Base-by-base conservation (phyloP, 2,113 vertebrate species). In the Sorex araneus region DNA sequence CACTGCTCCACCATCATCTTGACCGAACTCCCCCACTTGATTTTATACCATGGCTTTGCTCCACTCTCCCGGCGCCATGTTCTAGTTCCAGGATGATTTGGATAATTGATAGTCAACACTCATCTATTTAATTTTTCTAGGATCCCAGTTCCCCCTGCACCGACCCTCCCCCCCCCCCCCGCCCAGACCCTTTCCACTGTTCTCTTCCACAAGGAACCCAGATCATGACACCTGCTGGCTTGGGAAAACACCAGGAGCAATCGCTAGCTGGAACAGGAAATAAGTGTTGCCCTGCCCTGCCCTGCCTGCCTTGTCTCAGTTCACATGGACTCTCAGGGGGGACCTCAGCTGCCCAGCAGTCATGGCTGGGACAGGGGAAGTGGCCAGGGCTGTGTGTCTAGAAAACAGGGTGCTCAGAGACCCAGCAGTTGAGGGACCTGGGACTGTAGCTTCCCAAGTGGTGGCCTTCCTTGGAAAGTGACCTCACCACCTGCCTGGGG, bases 31-130 rank as follows among this genome's bases (percentile, higher is more conserved):
- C 40, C 40, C 71, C 11, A 2, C 64, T 27, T 0, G 16, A 0
- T 81, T 77, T 78, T 45, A 32, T 57, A 36, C 15, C 34, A 2
- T 34, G 77, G 82, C 32, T 87, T 73, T 89, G 66, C 47, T 91
- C 25, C 45, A 60, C 57, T 32, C n/a, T 66, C 70, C 71, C 27
- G 84, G 88, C 84, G 28, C 45, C 54, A 64, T 79, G 50, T 40
- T 34, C 32, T 1, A 8, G n/a, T 7, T 81, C 69, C 50, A 34
- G 77, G 76, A 13, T 64, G 43, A 47, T 64, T 8, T n/a, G 70
- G 67, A n/a, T 10, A 30, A 69, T 1, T 64, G 30, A 40, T 1
- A 3, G 8, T 32, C 21, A 32, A n/a, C 25, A 36, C 36, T 84
- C 63, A 21, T 7, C 23, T 34, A 34, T 34, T 40, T 40, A 40